Evolutionary conservation across 2,888 invertebrate species (phyloP), one percentile per base, ranked within the genome.

Genomic region (Drosophila longiperda): DNA sequence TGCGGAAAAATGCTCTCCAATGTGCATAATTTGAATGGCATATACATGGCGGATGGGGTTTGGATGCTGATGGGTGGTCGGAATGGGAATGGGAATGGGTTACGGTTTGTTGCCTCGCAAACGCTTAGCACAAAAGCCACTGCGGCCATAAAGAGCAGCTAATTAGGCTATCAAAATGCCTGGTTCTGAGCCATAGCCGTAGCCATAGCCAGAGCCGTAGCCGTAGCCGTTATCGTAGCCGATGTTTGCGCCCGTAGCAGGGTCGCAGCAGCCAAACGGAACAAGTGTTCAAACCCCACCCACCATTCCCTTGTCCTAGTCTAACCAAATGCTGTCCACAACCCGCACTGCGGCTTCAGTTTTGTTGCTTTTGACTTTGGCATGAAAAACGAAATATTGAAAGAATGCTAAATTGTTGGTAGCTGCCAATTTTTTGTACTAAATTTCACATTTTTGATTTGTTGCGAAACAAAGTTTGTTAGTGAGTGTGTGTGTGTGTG

Each of bases 151-250:
- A 84, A 86, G 85, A 82, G 86, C 86, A 78, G 83, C 85, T 86
- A 86, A 86, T 86, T 86, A 86, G 85, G 88, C 85, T 88, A 86
- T 86, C 86, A 86, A 86, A 86, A 86, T 86, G 85, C 88, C 67
- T 50, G 57, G 38, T 33, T 12, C 48, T 57, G 42, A 40, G 55
- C 40, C n/a, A 8, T 20, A 50, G 49, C 40, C 15, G 12, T 34
- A 34, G 34, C 12, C 34, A 5, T 4, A 40, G 55, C 40, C n/a
- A 5, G n/a, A 50, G 50, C 50, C 26, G 0, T 7, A 23, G 45
- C 40, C 15, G 11, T 34, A 34, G 33, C 4, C 33, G 4, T 5
- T 12, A 4, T 4, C 11, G 17, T 4, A 20, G 42, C 26, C n/a
- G 6, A 12, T 29, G 15, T 29, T 7, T 17, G 50, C 23, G 45